Evolutionary conservation across 2,797 vertebrate genomes (phyloP).

Genomic region (Gallinago nigripennis): DNA sequence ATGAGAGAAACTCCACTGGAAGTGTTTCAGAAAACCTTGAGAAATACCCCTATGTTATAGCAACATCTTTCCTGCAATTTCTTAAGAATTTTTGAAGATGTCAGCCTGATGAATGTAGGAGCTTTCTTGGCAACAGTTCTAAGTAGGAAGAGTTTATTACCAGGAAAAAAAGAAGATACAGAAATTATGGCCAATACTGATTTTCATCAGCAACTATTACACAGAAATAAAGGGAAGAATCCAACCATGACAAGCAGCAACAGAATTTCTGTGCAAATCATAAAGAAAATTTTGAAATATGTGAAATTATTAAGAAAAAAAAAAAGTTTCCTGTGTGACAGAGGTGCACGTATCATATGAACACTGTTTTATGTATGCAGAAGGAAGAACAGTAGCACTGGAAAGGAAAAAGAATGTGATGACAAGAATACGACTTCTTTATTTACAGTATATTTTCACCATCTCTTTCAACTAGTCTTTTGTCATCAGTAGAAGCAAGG

Average conservation of each 20-base stretch:
- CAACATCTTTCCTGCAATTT: accelerated
- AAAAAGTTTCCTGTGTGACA: background rate
- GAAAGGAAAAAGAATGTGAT: background rate
- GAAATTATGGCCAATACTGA: background rate
- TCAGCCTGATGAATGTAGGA: background rate
- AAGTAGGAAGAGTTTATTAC: background rate
- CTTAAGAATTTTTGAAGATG: background rate
- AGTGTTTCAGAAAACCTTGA: background rate
- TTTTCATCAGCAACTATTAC: background rate
- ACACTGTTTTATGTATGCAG: background rate
- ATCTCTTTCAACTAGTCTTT: background rate
- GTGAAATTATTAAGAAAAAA: background rate
- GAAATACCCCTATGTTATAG: background rate
- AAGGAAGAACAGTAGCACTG: background rate
- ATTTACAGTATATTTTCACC: background rate
- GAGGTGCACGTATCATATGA: background rate
- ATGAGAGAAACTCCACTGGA: background rate
- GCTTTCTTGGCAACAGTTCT: background rate
- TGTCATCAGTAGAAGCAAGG: background rate
- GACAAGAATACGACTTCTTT: background rate
- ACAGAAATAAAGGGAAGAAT: background rate
- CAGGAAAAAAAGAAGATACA: background rate
- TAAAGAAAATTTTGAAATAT: background rate
- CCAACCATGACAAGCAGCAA: background rate
- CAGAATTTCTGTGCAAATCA: background rate